Evolutionary conservation across 2,113 vertebrate genomes (phyloP).

Genomic region (Vulpes ferrilata): DNA sequence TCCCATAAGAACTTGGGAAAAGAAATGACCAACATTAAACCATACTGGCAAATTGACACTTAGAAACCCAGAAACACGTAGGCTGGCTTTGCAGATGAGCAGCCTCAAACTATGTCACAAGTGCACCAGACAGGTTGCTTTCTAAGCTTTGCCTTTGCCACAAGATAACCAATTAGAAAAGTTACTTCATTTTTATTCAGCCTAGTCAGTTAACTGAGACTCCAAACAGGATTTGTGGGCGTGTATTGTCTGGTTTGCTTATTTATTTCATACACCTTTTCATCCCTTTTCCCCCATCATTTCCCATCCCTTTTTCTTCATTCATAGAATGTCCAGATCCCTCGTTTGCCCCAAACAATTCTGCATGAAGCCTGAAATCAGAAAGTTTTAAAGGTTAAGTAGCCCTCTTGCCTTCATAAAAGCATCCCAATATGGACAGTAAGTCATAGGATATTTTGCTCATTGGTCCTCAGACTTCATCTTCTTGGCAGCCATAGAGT

Average conservation of each 20-base stretch:
- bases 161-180: neutral
- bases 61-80: neutral
- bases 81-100: neutral
- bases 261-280: neutral
- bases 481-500: neutral
- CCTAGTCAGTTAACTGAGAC: neutral
- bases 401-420: neutral
- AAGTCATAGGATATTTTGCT: neutral
- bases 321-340: neutral
- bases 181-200: neutral
- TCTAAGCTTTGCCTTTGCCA: neutral
- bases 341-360: neutral
- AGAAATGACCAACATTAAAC: neutral
- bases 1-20: neutral
- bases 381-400: neutral
- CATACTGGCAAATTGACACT: neutral
- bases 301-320: neutral
- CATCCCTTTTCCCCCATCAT: neutral
- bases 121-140: neutral
- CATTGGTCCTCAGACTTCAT: neutral
- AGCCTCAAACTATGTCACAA: accelerated
- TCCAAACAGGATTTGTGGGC: neutral
- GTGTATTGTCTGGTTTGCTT: neutral
- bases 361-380: neutral
- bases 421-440: neutral